Conservation (phyloP, 2,113 vertebrate species). For the Elaphurus davidianus region DNA sequence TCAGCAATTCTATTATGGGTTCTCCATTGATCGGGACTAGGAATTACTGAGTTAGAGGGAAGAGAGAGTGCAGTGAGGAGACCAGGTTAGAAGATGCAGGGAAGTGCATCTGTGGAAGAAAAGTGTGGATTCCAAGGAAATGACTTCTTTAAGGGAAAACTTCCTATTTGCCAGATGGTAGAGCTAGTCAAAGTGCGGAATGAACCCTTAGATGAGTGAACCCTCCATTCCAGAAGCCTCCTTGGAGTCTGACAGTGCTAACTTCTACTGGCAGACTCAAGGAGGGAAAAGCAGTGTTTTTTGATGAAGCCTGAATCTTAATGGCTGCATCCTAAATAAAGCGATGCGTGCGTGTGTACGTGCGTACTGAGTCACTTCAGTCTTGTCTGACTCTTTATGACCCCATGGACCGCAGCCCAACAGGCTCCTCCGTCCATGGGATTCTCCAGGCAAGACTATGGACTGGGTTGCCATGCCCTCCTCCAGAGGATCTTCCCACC, state of each 20-base stretch:
- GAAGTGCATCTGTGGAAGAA: not conserved
- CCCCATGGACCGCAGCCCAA: rapidly evolving
- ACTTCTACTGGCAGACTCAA: too few species aligned
- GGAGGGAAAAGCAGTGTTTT: not conserved
- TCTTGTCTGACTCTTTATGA: not conserved
- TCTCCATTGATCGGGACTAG: too few species aligned
- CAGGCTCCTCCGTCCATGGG: not conserved
- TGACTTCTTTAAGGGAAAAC: not conserved
- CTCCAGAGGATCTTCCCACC: not conserved
- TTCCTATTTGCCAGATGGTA: not conserved
- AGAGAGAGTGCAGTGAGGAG: not conserved
- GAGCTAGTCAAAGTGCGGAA: not conserved
- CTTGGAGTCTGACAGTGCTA: not conserved
- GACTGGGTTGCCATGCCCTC: not conserved
- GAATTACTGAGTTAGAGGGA: not conserved
- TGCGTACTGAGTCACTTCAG: not conserved
- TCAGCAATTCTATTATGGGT: not conserved
- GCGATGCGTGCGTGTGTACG: not conserved
- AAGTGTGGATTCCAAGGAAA: not conserved
- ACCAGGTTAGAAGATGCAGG: not conserved
- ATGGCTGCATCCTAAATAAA: not conserved
- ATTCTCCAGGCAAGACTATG: not conserved
- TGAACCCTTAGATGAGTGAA: not conserved
- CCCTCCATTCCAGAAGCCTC: not conserved
- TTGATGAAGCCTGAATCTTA: not conserved